phyloP scores from a whole-genome alignment of 2,113 vertebrate species.

The Oncorhynchus clarkii region DNA sequence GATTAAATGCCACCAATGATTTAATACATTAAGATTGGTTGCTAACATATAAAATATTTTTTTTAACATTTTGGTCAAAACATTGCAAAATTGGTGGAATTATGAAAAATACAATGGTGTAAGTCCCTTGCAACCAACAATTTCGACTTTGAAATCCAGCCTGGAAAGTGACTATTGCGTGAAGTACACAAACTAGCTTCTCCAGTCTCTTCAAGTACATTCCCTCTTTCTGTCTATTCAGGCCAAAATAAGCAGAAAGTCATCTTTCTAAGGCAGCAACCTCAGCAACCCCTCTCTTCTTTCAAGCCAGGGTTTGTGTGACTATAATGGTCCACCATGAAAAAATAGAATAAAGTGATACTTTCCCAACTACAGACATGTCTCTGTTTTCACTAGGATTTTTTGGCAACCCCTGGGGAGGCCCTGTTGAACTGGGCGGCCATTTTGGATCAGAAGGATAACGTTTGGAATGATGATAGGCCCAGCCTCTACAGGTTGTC shows the following conservation, averaged over 20 bases:
- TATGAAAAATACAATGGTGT: constrained; percentile 54
- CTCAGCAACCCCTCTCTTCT: background rate
- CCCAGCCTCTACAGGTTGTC: constrained; percentile 77
- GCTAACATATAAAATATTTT: constrained; percentile 63
- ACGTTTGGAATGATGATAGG: background rate
- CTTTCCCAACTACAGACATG: background rate
- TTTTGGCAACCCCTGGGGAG: constrained; percentile 40
- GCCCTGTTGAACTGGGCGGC: constrained; percentile 16
- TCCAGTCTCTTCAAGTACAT: constrained; percentile 29
- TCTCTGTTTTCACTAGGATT: background rate
- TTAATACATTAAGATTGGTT: constrained; percentile 30
- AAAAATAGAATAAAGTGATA: too few relatives aligned
- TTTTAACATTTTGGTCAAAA: constrained; percentile 16
- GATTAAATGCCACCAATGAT: too few relatives aligned
- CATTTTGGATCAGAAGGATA: background rate
- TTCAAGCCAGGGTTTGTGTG: background rate
- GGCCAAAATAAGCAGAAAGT: background rate
- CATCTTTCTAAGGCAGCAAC: constrained; percentile 13
- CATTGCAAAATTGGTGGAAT: constrained; percentile 28
- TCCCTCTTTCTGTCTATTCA: background rate
- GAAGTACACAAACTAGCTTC: constrained; percentile 46
- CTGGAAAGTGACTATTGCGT: constrained; percentile 50
- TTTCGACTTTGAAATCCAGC: constrained; percentile 54
- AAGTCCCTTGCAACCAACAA: constrained; percentile 43
- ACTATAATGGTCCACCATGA: too few relatives aligned